Evolutionary conservation across 2,797 vertebrate genomes (phyloP).

Genomic region (Catostomus latipinnis): DNA sequence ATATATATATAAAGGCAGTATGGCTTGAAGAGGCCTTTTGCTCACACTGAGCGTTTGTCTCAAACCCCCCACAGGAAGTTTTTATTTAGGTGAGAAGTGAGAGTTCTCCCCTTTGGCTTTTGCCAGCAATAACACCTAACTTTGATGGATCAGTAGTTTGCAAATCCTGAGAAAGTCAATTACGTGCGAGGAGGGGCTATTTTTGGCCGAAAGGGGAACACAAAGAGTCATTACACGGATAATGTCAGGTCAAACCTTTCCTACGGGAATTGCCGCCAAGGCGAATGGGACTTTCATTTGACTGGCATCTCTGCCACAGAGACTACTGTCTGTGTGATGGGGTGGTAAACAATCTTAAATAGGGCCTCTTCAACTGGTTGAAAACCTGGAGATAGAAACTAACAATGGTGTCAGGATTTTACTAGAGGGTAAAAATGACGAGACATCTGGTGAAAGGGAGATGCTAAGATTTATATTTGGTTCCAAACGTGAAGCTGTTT

Average conservation of each 20-base stretch:
- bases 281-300: constrained; percentile 60
- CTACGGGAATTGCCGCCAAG: constrained; percentile 39
- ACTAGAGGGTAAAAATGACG: not conserved
- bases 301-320: constrained; percentile 44
- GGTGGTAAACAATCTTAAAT: constrained; percentile 40
- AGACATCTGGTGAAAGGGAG: constrained; percentile 5
- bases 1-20: not conserved
- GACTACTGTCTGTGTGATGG: constrained; percentile 6
- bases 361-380: not conserved
- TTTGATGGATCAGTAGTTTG: constrained; percentile 63
- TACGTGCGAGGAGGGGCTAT: constrained; percentile 64
- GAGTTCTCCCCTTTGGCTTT: constrained; percentile 4
- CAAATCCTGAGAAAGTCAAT: constrained; percentile 69
- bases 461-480: constrained; percentile 8
- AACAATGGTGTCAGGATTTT: not conserved
- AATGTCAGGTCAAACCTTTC: constrained; percentile 65
- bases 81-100: constrained; percentile 1
- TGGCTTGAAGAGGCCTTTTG: constrained; percentile 4
- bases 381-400: not conserved
- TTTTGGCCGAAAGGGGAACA: constrained; percentile 50
- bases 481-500: constrained; percentile 18
- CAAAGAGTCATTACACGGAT: constrained; percentile 68
- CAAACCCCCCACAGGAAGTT: not conserved
- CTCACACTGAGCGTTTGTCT: not conserved
- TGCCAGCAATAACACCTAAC: constrained; percentile 13